Evolutionary conservation across 1,140 invertebrate species (phyloP).

Genomic region (Nephila pilipes): DNA sequence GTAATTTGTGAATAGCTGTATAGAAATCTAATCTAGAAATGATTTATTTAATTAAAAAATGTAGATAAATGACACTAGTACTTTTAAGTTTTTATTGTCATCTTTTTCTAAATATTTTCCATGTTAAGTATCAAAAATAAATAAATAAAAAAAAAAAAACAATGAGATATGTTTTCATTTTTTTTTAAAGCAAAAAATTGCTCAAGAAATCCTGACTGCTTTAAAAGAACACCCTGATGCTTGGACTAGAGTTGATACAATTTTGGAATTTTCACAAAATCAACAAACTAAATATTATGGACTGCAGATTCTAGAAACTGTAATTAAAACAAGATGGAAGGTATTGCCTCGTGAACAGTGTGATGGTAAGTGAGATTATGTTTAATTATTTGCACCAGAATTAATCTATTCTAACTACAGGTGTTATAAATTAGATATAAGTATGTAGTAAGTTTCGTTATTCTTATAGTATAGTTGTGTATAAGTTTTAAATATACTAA

Average conservation of each 20-base stretch:
- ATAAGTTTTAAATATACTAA: too few species aligned
- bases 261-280: constrained; percentile 95
- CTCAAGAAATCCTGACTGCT: constrained; percentile 96
- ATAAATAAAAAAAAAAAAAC: too few species aligned
- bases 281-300: constrained; percentile 99
- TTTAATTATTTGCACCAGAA: too few species aligned
- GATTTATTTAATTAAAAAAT: too few species aligned
- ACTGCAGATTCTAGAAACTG: constrained; percentile 99
- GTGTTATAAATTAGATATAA: too few species aligned
- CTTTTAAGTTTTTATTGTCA: neutral
- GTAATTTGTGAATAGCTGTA: too few species aligned
- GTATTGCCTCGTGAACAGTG: constrained; percentile 98
- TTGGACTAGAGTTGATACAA: constrained; percentile 99
- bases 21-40: too few species aligned
- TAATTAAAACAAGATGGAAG: constrained; percentile 99
- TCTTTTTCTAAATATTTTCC: neutral
- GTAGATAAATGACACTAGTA: too few species aligned
- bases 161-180: neutral
- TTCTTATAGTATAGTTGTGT: too few species aligned
- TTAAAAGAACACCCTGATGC: constrained; percentile 99
- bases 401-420: too few species aligned
- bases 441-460: too few species aligned
- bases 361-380: constrained; percentile 86
- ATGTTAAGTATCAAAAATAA: too few species aligned
- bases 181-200: constrained; percentile 89